phyloP scores from a whole-genome alignment of 2,888 invertebrate genomes.

The Adineta ricciae region DNA sequence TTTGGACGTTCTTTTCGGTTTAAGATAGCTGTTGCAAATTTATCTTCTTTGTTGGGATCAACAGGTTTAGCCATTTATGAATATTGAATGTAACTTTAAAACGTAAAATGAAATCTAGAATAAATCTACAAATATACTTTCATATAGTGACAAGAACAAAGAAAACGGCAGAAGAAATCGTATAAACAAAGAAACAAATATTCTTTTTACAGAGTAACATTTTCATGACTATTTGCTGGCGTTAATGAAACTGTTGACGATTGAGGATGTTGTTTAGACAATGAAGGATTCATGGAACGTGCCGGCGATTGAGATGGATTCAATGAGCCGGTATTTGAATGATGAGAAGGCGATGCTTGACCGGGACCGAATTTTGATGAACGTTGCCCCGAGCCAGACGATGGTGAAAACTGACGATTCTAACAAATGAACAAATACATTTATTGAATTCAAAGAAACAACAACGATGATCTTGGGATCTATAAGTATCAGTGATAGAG shows the following conservation, averaged over 20 bases:
- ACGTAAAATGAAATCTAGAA: not conserved
- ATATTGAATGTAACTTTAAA: not conserved
- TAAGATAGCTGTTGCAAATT: slow-evolving; percentile 20
- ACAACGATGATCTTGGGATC: no score
- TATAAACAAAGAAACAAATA: slow-evolving; percentile 10
- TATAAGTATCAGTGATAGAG: no score
- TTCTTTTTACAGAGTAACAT: not conserved
- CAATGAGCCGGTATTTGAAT: not conserved
- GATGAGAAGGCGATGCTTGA: not conserved
- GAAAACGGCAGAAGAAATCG: not conserved
- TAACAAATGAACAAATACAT: not conserved
- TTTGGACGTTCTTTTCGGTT: slow-evolving; percentile 82
- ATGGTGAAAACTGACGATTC: not conserved
- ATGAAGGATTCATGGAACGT: not conserved
- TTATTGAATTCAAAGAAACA: no score
- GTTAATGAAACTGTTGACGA: not conserved
- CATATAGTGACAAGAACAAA: not conserved
- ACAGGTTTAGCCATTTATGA: not conserved
- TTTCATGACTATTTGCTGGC: not conserved
- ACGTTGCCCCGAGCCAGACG: not conserved
- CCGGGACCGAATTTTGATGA: not conserved
- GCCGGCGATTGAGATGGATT: not conserved
- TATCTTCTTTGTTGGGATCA: not conserved
- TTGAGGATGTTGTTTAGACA: not conserved
- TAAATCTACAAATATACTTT: not conserved